Percentiles rank a stretch among this genome's conserved stretches.
These are phyloP conservation scores for Synergus itoensis DNA, from an alignment of 2,888 invertebrate species.

Conservation along the genomic window DNA sequence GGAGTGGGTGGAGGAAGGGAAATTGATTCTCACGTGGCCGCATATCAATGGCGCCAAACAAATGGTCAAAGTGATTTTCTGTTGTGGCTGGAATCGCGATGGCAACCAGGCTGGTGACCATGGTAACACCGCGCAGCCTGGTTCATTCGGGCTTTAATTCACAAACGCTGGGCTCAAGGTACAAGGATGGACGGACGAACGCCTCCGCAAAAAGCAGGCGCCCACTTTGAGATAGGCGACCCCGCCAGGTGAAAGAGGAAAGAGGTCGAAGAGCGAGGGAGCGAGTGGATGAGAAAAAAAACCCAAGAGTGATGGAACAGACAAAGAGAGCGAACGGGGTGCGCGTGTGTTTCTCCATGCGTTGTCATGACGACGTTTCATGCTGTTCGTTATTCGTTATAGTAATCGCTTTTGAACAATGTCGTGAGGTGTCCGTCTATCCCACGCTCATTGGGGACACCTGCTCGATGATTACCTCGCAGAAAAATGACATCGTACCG, in stretches of 20 bases:
- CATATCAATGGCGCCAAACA: conserved; percentile 73
- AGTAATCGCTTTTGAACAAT: conserved; percentile 69
- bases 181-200: conserved; percentile 56
- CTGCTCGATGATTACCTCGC: conserved; percentile 71
- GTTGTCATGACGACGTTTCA: conserved; percentile 69
- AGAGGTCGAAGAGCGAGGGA: conserved; percentile 65
- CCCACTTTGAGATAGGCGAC: conserved; percentile 52
- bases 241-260: conserved; percentile 68
- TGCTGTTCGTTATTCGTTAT: conserved; percentile 64
- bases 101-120: conserved; percentile 70
- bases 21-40: conserved; percentile 68
- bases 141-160: conserved; percentile 70
- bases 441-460: conserved; percentile 75
- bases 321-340: conserved; percentile 49
- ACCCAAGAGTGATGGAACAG: conserved; percentile 45
- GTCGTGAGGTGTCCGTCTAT: conserved; percentile 70
- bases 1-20: conserved; percentile 45
- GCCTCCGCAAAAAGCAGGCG: conserved; percentile 51
- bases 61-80: conserved; percentile 76
- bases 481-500: conserved; percentile 55
- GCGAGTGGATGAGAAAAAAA: conserved; percentile 46
- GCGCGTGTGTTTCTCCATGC: conserved; percentile 74
- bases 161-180: conserved; percentile 59
- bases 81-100: conserved; percentile 76
- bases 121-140: conserved; percentile 61